phyloP scores from a whole-genome alignment of 37 sponge, comb jelly and placozoan genomes.

The Bolinopsis microptera region DNA sequence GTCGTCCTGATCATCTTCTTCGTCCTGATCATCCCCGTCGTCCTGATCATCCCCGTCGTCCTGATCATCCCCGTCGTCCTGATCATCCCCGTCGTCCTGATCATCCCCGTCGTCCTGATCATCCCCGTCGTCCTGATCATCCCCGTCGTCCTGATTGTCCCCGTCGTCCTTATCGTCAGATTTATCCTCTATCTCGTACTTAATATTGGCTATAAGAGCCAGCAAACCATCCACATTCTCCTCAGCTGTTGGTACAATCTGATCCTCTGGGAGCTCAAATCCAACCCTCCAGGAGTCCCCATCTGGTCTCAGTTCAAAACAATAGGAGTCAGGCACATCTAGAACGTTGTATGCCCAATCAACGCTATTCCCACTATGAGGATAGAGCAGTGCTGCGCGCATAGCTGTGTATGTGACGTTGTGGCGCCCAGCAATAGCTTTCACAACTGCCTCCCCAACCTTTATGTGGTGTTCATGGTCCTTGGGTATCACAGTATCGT shows the following conservation, averaged over 20 bases:
- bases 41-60: no score
- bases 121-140: no score
- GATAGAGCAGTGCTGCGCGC: constrained; percentile 3
- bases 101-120: no score
- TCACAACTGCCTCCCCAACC: neutral
- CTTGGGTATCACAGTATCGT: neutral
- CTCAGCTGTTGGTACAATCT: neutral
- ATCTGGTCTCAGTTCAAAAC: neutral
- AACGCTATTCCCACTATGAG: neutral
- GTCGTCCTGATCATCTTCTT: no score
- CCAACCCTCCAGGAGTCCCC: neutral
- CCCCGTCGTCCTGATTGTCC: no score
- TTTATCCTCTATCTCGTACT: neutral
- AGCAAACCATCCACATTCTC: constrained; percentile 63
- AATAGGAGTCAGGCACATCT: constrained; percentile 1
- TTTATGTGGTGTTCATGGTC: neutral
- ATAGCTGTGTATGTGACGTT: neutral
- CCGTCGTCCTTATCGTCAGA: constrained; percentile 1
- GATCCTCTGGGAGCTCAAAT: constrained; percentile 28
- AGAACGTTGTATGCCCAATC: constrained; percentile 48
- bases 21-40: no score
- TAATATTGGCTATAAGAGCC: neutral
- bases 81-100: no score
- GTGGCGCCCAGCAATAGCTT: constrained; percentile 6
- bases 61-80: no score